Evolutionary conservation across 2,888 invertebrate species (phyloP).

Genomic region (Yponomeuta sedellus): DNA sequence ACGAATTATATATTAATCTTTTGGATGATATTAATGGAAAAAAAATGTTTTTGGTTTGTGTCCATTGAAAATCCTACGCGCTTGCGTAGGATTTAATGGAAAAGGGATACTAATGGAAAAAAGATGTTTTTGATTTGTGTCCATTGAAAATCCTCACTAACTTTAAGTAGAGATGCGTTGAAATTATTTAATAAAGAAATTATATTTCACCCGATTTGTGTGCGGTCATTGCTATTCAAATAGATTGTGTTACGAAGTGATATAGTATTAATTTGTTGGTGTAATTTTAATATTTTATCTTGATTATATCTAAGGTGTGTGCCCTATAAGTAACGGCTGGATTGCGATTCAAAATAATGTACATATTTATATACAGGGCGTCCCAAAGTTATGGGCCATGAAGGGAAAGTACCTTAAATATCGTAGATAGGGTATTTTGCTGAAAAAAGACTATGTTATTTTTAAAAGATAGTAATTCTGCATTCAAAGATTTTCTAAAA

Average conservation of each 20-base stretch:
- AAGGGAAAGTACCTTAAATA: no score
- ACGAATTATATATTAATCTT: neutral
- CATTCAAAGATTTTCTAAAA: no score
- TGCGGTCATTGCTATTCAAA: constrained; percentile 7
- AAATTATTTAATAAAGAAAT: constrained; percentile 17
- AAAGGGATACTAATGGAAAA: neutral
- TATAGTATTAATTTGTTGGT: constrained; percentile 30
- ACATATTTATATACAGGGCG: no score
- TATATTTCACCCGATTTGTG: constrained; percentile 21
- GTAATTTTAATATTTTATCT: constrained; percentile 32
- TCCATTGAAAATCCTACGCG: constrained; percentile 38
- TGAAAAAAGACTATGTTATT: no score
- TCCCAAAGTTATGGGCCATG: no score
- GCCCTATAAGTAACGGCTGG: constrained; percentile 33
- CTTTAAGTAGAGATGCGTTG: constrained; percentile 40
- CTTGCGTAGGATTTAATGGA: no score
- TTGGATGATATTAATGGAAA: neutral
- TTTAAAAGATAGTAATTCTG: no score
- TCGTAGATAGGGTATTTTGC: no score
- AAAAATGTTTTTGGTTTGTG: neutral
- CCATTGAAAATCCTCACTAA: constrained; percentile 46
- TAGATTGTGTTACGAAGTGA: constrained; percentile 24
- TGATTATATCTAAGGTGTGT: constrained; percentile 22
- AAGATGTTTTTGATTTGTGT: neutral
- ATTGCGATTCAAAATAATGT: constrained; percentile 9